Conservation (phyloP, 2,797 vertebrate species). For the Labeo calbasu region DNA sequence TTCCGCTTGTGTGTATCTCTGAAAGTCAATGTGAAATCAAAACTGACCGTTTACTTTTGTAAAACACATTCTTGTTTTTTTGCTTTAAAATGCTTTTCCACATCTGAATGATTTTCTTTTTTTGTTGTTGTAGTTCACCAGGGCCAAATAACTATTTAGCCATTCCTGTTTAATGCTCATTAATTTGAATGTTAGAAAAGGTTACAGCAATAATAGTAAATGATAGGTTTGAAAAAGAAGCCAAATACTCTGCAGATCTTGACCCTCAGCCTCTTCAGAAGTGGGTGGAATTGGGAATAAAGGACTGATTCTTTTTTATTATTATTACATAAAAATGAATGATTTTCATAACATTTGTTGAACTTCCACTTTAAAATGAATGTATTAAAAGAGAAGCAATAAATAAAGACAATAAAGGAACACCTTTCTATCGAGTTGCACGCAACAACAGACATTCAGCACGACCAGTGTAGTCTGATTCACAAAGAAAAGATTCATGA, state of each 20-base stretch:
- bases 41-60: neutral
- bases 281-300: neutral
- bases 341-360: neutral
- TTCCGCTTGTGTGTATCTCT: neutral
- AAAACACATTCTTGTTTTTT: neutral
- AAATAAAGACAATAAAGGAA: neutral
- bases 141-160: neutral
- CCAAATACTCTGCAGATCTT: neutral
- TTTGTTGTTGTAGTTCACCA: neutral
- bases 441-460: neutral
- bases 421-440: neutral
- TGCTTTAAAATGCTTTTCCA: neutral
- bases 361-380: neutral
- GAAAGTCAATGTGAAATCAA: neutral
- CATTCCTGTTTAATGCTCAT: neutral
- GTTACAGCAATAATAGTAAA: neutral
- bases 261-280: neutral
- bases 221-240: neutral
- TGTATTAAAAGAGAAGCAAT: neutral
- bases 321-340: neutral
- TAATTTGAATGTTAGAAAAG: neutral
- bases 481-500: neutral
- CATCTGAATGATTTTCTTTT: neutral
- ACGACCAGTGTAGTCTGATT: neutral
- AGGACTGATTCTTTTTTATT: neutral